A percentile compares a stretch with the other conserved stretches of the same genome.
Conservation (phyloP, 64 coral and sea anemone genomes). For the Montipora efflorescens region DNA sequence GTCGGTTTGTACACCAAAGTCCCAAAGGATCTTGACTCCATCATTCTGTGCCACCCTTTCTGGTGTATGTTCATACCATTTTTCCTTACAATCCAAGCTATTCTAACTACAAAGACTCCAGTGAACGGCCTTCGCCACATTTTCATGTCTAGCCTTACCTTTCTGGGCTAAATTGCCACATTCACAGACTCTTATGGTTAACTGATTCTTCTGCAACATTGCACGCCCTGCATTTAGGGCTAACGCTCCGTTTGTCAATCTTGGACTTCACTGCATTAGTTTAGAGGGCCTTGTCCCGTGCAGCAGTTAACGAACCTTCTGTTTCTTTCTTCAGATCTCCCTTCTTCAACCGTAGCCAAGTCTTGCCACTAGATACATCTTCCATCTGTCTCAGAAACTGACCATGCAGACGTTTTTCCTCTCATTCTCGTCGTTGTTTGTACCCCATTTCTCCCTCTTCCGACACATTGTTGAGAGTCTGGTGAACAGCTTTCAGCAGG, state of each 20-base stretch:
- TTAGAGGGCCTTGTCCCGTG: not conserved
- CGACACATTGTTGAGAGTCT: too few species aligned
- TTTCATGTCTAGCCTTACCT: slow-evolving; percentile 19
- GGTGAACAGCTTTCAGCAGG: too few species aligned
- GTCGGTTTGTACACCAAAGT: too few species aligned
- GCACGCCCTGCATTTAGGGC: slow-evolving; percentile 64
- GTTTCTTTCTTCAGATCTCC: not conserved
- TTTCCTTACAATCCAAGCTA: slow-evolving; percentile 14
- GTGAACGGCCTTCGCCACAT: slow-evolving; percentile 41
- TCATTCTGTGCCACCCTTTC: not conserved
- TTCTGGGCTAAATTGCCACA: slow-evolving; percentile 44
- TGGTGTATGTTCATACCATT: slow-evolving; percentile 38
- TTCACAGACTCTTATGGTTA: slow-evolving; percentile 65
- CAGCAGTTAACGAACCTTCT: not conserved
- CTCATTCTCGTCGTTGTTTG: too few species aligned
- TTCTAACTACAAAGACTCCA: slow-evolving; percentile 25
- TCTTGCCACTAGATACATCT: too few species aligned
- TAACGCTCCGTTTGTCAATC: slow-evolving; percentile 64
- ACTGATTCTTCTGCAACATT: slow-evolving; percentile 25
- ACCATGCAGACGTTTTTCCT: too few species aligned
- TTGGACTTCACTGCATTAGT: not conserved
- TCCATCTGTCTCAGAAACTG: too few species aligned
- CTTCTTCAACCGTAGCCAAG: too few species aligned
- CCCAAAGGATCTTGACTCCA: not conserved
- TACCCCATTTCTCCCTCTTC: too few species aligned